Evolutionary conservation across 2,797 vertebrate genomes (phyloP), one percentile per base, ranked within the genome.

Genomic region (Rallus crepitans): DNA sequence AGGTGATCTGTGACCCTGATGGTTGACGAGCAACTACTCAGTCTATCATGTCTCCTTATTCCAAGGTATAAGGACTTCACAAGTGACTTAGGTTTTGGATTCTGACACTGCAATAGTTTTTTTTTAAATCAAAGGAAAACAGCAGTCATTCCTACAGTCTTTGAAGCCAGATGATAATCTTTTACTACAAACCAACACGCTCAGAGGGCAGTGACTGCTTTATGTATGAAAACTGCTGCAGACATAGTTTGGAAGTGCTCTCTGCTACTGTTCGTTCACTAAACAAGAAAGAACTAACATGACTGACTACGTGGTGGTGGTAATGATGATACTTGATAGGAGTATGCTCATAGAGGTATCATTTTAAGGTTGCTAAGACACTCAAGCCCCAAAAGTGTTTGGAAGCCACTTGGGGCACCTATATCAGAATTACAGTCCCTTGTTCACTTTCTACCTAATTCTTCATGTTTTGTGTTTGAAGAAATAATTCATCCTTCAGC

Each of bases 321-420:
- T 73, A 73, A 73, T 37, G n/a, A 33, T 66, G 56, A 76, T 72
- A 81, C 37, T 75, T 75, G 70, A 90, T 48, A 87, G 70, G 37
- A 84, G 20, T 25, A 79, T 39, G 55, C 28, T 82, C 30, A 21
- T 82, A 91, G 92, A 87, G 93, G 77, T 27, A 91, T 87, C 60
- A 85, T 91, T 93, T 66, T 90, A 89, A 96, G 66, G 50, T 11
- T 91, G 52, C 71, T 93, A 82, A 92, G 71, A 85, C 47, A 48
- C 35, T 85, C 27, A 85, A 82, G 71, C 82, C 60, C 64, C 39
- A 42, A 56, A 56, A 78, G 23, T 37, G 24, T 53, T 72, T 89
- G 61, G 61, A 55, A 71, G 60, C 30, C 57, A 73, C 37, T 45
- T 82, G 35, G 85, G 64, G 76, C 64, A 91, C 45, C 31, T 73